Evolutionary conservation across 2,888 invertebrate species (phyloP), one percentile per base, ranked within the genome.

Genomic region (Punctoribates punctum): DNA sequence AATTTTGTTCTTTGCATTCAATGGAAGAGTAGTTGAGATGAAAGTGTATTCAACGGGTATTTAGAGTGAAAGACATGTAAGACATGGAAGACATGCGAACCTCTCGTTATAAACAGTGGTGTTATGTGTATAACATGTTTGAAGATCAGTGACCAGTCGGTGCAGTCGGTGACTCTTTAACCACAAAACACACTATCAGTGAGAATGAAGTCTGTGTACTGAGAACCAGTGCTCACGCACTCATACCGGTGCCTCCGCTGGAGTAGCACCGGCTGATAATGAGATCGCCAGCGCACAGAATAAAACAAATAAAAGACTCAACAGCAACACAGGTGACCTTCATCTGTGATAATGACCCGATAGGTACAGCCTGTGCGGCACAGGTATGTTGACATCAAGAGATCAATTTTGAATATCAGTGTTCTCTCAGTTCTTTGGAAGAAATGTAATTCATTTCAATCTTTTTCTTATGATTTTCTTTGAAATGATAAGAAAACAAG

Each of bases 121-220:
- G 20, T 62, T 11, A 65, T 65, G 34, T 3, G 65, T 65, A 38
- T 29, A 65, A 65, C 65, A 65, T 20, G 65, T 38, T 38, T 65
- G 34, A 29, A 65, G 65, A 65, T 65, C 65, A 65, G 34, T 65
- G 65, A 65, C 65, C 65, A 65, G 34, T 65, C 54, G n/a, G 17
- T 54, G 17, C 65, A 65, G 34, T 65, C 54, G n/a, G 17, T 54
- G 17, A 17, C 54, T 27, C 57, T 57, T 13, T 11, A 5, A 20
- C 11, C 23, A 57, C n/a, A 57, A 20, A 51, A 51, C 17, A 51
- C 51, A 51, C 17, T 3, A 51, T 15, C 3, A 51, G 51, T n/a
- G 17, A 15, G 51, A 51, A 11, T 51, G 51, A 20, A 51, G 51
- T 20, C 20, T 20, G 20, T 17, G 48, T 3, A 17, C n/a, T 13